Evolutionary conservation across 2,797 vertebrate genomes (phyloP), one percentile per base, ranked within the genome.

Genomic region (Tapera naevia): DNA sequence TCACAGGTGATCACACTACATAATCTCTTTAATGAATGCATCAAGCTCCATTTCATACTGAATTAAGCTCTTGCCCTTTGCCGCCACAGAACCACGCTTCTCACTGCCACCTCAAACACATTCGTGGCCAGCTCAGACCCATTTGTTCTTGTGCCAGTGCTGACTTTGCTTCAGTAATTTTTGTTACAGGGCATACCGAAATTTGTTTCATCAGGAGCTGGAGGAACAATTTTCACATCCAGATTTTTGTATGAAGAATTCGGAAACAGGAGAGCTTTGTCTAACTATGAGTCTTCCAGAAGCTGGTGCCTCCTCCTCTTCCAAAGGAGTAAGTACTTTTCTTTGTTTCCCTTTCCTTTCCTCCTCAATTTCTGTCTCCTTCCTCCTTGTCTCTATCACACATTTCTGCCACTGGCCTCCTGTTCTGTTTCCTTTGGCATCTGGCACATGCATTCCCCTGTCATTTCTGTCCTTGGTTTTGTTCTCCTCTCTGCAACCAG

Each of bases 1-100:
- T 71, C 0, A 0, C 37, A 82, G 65, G 41, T 39, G 41, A 69
- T 58, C 0, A 0, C 30, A 17, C 10, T 46, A 16, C 30, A 7
- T 51, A 91, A 94, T 60, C 46, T 56, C 51, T 76, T 58, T 43
- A 88, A 54, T 39, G 16, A 89, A 54, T 13, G 19, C 54, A 56
- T 41, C 71, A 33, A 5, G 45, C 14, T 60, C 39, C 6, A 3
- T 70, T 85, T 88, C 87, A 51, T 30, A 28, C 41, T 43, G 25
- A 86, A 80, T 69, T 69, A 43, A 80, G 30, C 6, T 80, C 37
- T 48, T 22, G 28, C 35, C 32, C 74, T 73, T 76, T 67, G 46
- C 22, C 0, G 2, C 35, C 35, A 37, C 62, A 70, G 56, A 58
- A 16, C 64, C 81, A n/a, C 1, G 0, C 19, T 66, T 80, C 71